Percentiles rank a stretch among this genome's conserved stretches.
phyloP scores from a whole-genome alignment of 2,888 invertebrate genomes.

The Gandaritis pyraliata region DNA sequence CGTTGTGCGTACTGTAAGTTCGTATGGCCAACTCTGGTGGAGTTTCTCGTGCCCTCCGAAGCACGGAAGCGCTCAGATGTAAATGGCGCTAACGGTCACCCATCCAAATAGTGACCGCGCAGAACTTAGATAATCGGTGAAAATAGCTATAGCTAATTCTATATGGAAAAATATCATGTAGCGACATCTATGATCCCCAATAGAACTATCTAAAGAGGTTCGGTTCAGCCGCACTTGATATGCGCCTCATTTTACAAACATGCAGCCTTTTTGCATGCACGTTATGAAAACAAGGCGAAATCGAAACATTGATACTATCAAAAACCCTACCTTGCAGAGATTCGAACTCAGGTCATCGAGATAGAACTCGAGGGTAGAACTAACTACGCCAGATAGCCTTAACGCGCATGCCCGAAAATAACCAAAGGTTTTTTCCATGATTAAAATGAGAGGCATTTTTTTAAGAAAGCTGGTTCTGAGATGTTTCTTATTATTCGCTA shows the following conservation, averaged over 20 bases:
- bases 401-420: background rate
- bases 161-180: conserved; percentile 28
- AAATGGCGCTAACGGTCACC: no score
- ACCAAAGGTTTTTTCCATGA: background rate
- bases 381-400: background rate
- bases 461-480: no score
- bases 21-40: no score
- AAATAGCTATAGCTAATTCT: no score
- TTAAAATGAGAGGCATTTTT: no score
- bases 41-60: no score
- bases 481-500: no score
- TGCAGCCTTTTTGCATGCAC: conserved; percentile 1
- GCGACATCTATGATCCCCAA: conserved; percentile 45
- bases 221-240: conserved; percentile 43
- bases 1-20: no score
- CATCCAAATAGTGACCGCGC: no score
- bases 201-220: conserved; percentile 40
- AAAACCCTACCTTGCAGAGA: background rate
- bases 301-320: background rate
- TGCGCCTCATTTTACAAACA: conserved; percentile 17
- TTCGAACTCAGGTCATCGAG: conserved; percentile 12
- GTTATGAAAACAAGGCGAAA: conserved; percentile 10
- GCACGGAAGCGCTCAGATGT: no score
- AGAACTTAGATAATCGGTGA: no score
- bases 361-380: background rate